Evolutionary conservation across 2,113 vertebrate genomes (phyloP), one percentile per base, ranked within the genome.

Genomic region (Oryzias melastigma): DNA sequence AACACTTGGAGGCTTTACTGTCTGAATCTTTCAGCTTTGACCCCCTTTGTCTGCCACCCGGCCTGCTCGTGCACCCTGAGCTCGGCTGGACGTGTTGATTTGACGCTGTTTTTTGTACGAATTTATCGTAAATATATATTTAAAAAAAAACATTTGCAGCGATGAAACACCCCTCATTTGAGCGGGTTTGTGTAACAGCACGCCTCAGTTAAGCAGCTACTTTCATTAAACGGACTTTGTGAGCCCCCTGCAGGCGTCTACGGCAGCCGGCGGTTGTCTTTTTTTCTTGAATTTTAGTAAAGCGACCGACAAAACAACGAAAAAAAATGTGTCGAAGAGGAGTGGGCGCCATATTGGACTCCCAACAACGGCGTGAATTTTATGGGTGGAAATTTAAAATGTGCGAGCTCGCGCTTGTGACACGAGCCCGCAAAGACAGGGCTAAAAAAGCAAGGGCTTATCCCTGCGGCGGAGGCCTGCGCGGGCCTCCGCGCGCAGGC

Each of bases 311-410:
- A 83, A 83, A 83, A 58, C 78, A 84, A 47, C 16, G n/a, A n/a
- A 5, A 78, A 83, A 79, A 81, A 87, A 83, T 74, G 65, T 87
- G 81, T 88, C 78, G 75, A 35, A 80, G 69, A 81, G 76, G 73
- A 82, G 84, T 73, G 82, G 90, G 89, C 91, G 92, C 91, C 92
- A 93, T 93, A 84, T 92, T 93, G 91, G 87, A 83, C 76, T 78
- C 35, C 64, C 71, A 35, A 35, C 29, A 35, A 66, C 60, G 24
- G 58, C 68, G 77, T 62, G 65, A 45, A 75, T 75, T 73, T 51
- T 35, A 27, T 27, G 15, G 65, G 75, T 65, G 70, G 62, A 69
- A 24, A 55, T 47, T 4, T 45, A 47, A 53, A 73, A 64, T 62
- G 64, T 52, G 70, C 49, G 58, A 43, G 51, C 46, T 16, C 46